Conservation (phyloP, 1,140 invertebrate species). For the Trachymyrmex cornetzi region DNA sequence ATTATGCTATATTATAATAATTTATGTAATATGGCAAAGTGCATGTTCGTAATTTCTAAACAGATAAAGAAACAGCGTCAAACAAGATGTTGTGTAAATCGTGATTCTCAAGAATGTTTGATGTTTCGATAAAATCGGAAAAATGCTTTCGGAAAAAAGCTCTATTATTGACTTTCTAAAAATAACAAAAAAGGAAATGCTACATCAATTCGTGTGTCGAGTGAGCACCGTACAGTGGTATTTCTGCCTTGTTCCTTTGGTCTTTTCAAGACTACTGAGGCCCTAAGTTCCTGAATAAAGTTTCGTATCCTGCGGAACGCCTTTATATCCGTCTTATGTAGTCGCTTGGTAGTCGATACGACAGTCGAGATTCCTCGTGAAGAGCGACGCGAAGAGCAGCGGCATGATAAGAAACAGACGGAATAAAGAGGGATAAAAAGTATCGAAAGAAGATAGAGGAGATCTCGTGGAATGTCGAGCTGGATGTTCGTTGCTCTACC, state of each 20-base stretch:
- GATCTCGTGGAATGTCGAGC: slow-evolving; percentile 65
- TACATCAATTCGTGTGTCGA: slow-evolving; percentile 23
- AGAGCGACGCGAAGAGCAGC: slow-evolving; percentile 18
- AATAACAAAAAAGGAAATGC: not conserved
- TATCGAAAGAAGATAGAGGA: slow-evolving; percentile 61
- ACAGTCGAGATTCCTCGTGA: slow-evolving; percentile 42
- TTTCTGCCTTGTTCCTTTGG: slow-evolving; percentile 21
- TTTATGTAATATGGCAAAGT: not conserved
- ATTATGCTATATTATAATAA: not conserved
- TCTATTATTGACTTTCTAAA: not conserved
- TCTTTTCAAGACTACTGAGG: not conserved
- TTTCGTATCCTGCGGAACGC: slow-evolving; percentile 44
- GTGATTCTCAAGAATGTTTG: not conserved
- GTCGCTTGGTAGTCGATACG: slow-evolving; percentile 47
- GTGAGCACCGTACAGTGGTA: not conserved
- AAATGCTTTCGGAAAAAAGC: not conserved
- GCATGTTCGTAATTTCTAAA: not conserved
- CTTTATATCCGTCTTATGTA: slow-evolving; percentile 59
- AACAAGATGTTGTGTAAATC: not conserved
- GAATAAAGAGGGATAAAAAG: slow-evolving; percentile 57
- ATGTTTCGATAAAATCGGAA: not conserved
- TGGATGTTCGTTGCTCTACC: slow-evolving; percentile 19
- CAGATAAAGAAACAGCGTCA: not conserved
- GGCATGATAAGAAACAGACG: slow-evolving; percentile 58
- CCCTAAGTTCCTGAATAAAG: slow-evolving; percentile 48